Evolutionary conservation across 2,113 vertebrate genomes (phyloP).

Genomic region (Paraplagusia blochii): DNA sequence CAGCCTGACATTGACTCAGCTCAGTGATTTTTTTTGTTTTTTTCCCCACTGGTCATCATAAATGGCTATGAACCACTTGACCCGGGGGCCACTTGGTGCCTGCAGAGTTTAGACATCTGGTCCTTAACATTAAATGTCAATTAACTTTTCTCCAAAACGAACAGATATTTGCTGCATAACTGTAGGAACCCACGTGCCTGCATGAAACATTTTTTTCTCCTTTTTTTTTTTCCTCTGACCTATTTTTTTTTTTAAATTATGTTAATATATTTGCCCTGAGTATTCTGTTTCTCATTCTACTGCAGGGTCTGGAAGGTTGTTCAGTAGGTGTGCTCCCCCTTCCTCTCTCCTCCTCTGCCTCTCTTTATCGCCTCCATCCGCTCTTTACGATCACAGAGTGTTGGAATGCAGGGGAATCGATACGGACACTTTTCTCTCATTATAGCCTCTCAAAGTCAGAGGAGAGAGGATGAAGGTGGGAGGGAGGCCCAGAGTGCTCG

Average conservation of each 20-base stretch:
- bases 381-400: slow-evolving; percentile 33
- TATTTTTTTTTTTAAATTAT: background rate
- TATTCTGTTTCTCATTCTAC: slow-evolving; percentile 3
- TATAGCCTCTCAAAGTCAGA: slow-evolving; percentile 44
- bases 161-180: too few species aligned
- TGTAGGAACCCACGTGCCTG: background rate
- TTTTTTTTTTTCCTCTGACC: too few species aligned
- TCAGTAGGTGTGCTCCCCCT: slow-evolving; percentile 4
- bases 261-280: too few species aligned
- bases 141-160: too few species aligned
- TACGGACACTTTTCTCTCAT: slow-evolving; percentile 51
- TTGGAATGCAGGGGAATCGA: slow-evolving; percentile 47
- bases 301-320: slow-evolving; percentile 22
- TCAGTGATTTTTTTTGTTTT: too few species aligned
- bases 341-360: slow-evolving; percentile 2
- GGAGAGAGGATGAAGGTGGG: background rate
- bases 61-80: too few species aligned
- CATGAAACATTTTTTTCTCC: background rate
- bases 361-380: background rate
- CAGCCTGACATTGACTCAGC: too few species aligned
- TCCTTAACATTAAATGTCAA: too few species aligned
- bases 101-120: too few species aligned
- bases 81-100: too few species aligned
- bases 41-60: too few species aligned
- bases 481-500: background rate